A percentile compares a stretch with the other conserved stretches of the same genome.
phyloP scores from a whole-genome alignment of 2,888 invertebrate genomes.

The Bruchidius siliquastri region DNA sequence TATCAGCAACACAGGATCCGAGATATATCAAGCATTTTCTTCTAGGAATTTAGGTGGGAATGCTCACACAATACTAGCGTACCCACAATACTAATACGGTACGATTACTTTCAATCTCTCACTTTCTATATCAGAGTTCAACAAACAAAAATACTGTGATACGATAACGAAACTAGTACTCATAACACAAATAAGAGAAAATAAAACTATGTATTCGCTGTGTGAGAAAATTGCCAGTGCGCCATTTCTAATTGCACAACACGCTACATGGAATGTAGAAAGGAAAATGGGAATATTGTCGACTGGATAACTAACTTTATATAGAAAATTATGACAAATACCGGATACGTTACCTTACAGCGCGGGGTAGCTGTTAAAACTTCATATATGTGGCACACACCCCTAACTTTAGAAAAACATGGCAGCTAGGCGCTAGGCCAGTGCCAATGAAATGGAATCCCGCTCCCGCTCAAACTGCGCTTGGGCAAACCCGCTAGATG shows the following conservation, averaged over 20 bases:
- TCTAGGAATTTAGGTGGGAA: neutral
- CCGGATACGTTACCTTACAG: constrained; percentile 31
- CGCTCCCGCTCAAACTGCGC: constrained; percentile 37
- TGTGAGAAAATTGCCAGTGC: constrained; percentile 10
- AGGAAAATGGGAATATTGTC: neutral
- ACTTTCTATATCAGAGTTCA: neutral
- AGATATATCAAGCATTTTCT: neutral
- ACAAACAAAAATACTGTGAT: neutral
- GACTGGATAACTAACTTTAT: neutral
- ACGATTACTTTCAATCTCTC: neutral
- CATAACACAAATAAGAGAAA: neutral
- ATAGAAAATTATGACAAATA: neutral
- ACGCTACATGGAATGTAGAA: constrained; percentile 6
- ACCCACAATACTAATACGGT: neutral
- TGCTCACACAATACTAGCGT: neutral
- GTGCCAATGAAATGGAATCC: constrained; percentile 36
- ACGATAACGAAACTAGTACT: neutral
- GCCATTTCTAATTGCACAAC: constrained; percentile 28
- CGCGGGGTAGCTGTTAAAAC: constrained; percentile 42
- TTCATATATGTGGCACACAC: constrained; percentile 47
- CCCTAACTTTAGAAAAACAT: constrained; percentile 71
- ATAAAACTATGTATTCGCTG: neutral
- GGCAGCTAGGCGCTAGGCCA: constrained; percentile 55
- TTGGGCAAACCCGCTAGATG: constrained; percentile 22
- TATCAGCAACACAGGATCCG: neutral